A percentile compares a stretch with the other conserved stretches of the same genome.
These are phyloP conservation scores for Clistopyga incitator DNA, from an alignment of 2,888 invertebrate species.

Conservation along the genomic window DNA sequence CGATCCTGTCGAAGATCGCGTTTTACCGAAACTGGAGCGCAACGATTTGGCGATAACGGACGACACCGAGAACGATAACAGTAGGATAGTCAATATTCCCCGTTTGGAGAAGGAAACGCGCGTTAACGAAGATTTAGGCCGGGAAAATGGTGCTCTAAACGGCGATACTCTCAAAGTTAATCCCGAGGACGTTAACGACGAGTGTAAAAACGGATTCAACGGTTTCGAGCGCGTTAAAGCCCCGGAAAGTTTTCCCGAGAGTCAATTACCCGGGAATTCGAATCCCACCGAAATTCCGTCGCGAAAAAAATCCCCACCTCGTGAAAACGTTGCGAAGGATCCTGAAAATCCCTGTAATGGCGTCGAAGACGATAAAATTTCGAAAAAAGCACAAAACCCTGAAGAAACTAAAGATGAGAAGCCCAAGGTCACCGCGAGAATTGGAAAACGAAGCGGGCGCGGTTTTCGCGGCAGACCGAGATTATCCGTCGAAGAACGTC, in stretches of 20 bases:
- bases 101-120: slow-evolving; percentile 60
- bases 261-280: slow-evolving; percentile 59
- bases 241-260: slow-evolving; percentile 61
- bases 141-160: slow-evolving; percentile 6
- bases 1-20: slow-evolving; percentile 48
- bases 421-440: slow-evolving; percentile 71
- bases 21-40: slow-evolving; percentile 62
- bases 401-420: slow-evolving; percentile 62
- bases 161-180: background rate
- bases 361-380: slow-evolving; percentile 4
- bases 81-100: slow-evolving; percentile 59
- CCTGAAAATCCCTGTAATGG: slow-evolving; percentile 68
- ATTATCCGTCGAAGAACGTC: slow-evolving; percentile 85
- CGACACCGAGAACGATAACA: slow-evolving; percentile 42
- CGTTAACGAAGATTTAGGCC: slow-evolving; percentile 10
- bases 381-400: background rate
- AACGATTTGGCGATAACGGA: slow-evolving; percentile 45
- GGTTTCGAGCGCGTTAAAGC: slow-evolving; percentile 56
- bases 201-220: slow-evolving; percentile 63
- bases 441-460: slow-evolving; percentile 69
- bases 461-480: slow-evolving; percentile 79
- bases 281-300: slow-evolving; percentile 1
- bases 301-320: slow-evolving; percentile 17
- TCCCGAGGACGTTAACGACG: slow-evolving; percentile 32
- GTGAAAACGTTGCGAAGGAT: slow-evolving; percentile 37